Evolutionary conservation across 2,113 vertebrate genomes (phyloP).

Genomic region (Henicopernis longicauda): DNA sequence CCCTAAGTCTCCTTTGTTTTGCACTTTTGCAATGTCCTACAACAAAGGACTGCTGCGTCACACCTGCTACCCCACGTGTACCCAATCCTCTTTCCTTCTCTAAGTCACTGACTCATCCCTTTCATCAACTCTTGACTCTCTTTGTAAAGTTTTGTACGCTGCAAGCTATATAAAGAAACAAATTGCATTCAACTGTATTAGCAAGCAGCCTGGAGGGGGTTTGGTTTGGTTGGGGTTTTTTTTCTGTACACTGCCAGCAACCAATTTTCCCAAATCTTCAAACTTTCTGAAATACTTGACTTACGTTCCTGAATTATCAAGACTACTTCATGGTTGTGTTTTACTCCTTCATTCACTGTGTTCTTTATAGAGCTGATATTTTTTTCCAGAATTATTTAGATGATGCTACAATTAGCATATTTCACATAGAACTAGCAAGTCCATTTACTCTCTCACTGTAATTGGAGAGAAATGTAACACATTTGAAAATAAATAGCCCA

Average conservation of each 20-base stretch:
- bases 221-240: background rate
- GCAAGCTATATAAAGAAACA: slow-evolving; percentile 43
- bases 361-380: background rate
- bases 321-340: background rate
- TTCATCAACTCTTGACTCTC: background rate
- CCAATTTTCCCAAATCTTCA: background rate
- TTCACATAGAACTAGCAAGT: slow-evolving; percentile 1
- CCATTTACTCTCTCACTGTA: slow-evolving; percentile 2
- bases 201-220: background rate
- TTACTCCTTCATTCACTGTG: background rate
- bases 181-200: background rate
- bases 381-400: background rate
- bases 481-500: slow-evolving; percentile 48
- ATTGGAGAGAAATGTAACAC: slow-evolving; percentile 28
- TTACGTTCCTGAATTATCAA: background rate
- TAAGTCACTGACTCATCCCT: slow-evolving; percentile 47
- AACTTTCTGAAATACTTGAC: background rate
- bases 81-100: slow-evolving; percentile 20
- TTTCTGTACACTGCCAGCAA: background rate
- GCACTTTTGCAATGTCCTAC: background rate
- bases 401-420: slow-evolving; percentile 2
- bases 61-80: background rate
- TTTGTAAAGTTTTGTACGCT: slow-evolving; percentile 22
- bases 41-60: background rate
- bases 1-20: background rate